Conservation (phyloP, 2,888 invertebrate species). For the Drepana falcataria region DNA sequence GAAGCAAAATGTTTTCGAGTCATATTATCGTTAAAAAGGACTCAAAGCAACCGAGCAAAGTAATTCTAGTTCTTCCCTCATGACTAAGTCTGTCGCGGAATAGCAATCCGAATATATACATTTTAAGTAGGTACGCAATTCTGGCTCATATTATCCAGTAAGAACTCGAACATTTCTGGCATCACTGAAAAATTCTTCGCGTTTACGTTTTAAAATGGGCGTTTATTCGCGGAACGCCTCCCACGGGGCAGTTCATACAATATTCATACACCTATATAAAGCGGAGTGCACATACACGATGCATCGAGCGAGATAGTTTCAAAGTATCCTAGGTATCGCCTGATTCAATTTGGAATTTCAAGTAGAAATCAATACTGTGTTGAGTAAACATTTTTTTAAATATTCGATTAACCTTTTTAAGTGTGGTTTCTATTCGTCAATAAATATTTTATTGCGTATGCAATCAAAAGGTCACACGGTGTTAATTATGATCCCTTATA, state of each 20-base stretch:
- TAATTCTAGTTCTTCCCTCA: constrained; percentile 5
- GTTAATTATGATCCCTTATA: neutral
- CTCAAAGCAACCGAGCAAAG: neutral
- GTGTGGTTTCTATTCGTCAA: too few species aligned
- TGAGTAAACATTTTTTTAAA: too few species aligned
- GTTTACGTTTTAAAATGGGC: constrained; percentile 58
- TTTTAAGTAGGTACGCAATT: constrained; percentile 19
- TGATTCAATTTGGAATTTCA: neutral
- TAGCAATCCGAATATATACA: constrained; percentile 19
- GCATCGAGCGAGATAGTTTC: constrained; percentile 14
- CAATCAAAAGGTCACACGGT: too few species aligned
- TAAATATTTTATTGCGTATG: too few species aligned
- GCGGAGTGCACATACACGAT: constrained; percentile 33
- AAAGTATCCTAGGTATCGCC: neutral
- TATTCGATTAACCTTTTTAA: too few species aligned
- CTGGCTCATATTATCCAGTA: constrained; percentile 14
- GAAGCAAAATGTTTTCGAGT: neutral
- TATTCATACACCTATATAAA: constrained; percentile 56
- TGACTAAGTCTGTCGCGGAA: constrained; percentile 13
- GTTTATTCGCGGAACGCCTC: constrained; percentile 54
- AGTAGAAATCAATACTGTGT: neutral
- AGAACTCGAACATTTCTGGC: constrained; percentile 22
- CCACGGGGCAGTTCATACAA: constrained; percentile 62
- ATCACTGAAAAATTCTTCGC: constrained; percentile 48
- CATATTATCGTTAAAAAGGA: neutral